Conservation (phyloP, 2,113 vertebrate genomes). For the Taxidea taxus region DNA sequence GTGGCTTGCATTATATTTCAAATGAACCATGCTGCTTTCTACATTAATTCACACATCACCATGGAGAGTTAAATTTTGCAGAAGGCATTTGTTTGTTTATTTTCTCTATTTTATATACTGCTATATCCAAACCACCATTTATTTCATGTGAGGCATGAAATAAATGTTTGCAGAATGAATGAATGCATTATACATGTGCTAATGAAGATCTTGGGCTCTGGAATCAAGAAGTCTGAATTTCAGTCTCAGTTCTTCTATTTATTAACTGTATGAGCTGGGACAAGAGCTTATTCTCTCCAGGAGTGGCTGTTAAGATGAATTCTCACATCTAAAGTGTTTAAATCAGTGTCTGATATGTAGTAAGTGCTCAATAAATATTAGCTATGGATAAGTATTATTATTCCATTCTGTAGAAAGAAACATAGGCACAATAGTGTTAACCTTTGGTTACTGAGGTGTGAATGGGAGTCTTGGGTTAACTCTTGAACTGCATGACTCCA, state of each 20-base stretch:
- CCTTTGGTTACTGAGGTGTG: not conserved
- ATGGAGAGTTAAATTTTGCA: not conserved
- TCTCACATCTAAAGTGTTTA: not conserved
- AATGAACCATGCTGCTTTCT: not conserved
- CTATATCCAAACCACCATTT: not conserved
- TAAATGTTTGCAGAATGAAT: constrained; percentile 3
- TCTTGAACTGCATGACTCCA: not conserved
- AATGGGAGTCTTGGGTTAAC: not conserved
- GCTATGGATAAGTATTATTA: not conserved
- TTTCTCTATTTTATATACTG: not conserved
- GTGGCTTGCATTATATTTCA: not conserved
- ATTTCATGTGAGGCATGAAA: not conserved
- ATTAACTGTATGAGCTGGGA: not conserved
- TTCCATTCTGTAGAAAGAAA: not conserved
- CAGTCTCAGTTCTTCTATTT: not conserved
- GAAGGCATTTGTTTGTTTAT: not conserved
- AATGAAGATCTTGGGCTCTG: not conserved
- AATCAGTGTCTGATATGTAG: not conserved
- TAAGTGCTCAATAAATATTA: not conserved
- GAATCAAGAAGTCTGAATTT: not conserved
- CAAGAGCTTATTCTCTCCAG: not conserved
- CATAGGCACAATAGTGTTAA: not conserved
- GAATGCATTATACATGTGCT: not conserved
- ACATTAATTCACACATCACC: not conserved
- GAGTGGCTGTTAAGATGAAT: not conserved